Percentiles rank a stretch among this genome's conserved stretches.
These are phyloP conservation scores for Lochmaea crataegi DNA, from an alignment of 2,888 invertebrate species.

Conservation along the genomic window DNA sequence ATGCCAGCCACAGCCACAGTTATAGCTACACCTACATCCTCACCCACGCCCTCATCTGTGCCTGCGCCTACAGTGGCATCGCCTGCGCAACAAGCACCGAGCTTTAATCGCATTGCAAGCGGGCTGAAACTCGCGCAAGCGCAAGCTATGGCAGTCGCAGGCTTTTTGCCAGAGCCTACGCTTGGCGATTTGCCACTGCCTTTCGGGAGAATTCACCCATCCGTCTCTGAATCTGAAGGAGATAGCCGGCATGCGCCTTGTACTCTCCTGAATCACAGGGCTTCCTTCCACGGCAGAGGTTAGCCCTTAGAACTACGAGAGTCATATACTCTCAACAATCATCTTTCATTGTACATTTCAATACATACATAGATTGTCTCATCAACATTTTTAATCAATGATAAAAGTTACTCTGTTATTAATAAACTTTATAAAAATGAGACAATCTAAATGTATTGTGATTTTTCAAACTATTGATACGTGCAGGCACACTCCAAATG, in stretches of 20 bases:
- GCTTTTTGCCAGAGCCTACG: constrained; percentile 70
- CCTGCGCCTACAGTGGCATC: constrained; percentile 54
- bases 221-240: constrained; percentile 56
- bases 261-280: constrained; percentile 69
- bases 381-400: not conserved
- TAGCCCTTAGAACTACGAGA: constrained; percentile 57
- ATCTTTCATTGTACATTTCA: constrained; percentile 3
- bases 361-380: not conserved
- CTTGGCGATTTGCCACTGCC: constrained; percentile 48
- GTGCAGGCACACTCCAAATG: not conserved
- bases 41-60: constrained; percentile 45
- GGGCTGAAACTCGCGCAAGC: constrained; percentile 78
- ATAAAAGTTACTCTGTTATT: not conserved
- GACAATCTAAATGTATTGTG: not conserved
- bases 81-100: constrained; percentile 62
- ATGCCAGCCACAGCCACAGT: constrained; percentile 54
- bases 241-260: constrained; percentile 63
- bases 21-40: constrained; percentile 42
- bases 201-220: constrained; percentile 50
- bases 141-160: constrained; percentile 78
- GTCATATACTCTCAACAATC: constrained; percentile 3
- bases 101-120: constrained; percentile 73
- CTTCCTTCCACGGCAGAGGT: constrained; percentile 77
- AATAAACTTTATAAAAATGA: not conserved
- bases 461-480: not conserved